Percentiles rank a stretch among this genome's conserved stretches.
Conservation (phyloP, 2,888 invertebrate genomes). For the Drosophila colorata region DNA sequence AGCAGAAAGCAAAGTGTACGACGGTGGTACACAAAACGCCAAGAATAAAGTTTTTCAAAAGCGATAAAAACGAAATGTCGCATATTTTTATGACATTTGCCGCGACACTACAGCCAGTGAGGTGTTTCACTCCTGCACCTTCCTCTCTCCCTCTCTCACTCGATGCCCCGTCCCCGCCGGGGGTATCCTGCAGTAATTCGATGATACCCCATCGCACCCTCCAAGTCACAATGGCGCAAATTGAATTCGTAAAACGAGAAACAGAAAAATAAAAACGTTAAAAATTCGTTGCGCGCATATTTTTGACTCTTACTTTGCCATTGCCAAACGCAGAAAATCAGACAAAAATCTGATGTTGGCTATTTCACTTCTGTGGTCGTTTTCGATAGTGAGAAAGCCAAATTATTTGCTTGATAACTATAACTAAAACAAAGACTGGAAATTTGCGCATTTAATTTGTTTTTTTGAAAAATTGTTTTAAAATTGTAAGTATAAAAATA, state of each 20-base stretch:
- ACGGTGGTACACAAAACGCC: constrained; percentile 50
- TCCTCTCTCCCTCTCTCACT: background rate
- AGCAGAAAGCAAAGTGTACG: constrained; percentile 30
- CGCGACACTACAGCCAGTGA: constrained; percentile 49
- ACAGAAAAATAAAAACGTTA: constrained; percentile 31
- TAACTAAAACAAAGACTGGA: background rate
- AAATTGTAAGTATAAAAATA: too few relatives aligned
- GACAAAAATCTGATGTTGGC: background rate
- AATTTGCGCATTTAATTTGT: background rate
- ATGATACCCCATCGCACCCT: constrained; percentile 14
- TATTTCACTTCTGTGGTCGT: constrained; percentile 12
- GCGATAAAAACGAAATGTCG: constrained; percentile 86
- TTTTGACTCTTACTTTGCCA: constrained; percentile 44
- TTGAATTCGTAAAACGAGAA: constrained; percentile 64
- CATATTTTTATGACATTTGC: constrained; percentile 85
- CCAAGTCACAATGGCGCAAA: constrained; percentile 53
- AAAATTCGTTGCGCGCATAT: constrained; percentile 49
- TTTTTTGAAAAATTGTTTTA: background rate
- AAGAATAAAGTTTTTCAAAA: constrained; percentile 84
- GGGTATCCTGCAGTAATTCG: constrained; percentile 1
- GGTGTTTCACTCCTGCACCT: constrained; percentile 36
- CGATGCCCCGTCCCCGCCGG: background rate
- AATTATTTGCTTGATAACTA: background rate
- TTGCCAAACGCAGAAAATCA: constrained; percentile 23
- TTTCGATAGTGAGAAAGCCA: background rate